Conservation (phyloP, 2,113 vertebrate species). For the Xiphorhynchus elegans region DNA sequence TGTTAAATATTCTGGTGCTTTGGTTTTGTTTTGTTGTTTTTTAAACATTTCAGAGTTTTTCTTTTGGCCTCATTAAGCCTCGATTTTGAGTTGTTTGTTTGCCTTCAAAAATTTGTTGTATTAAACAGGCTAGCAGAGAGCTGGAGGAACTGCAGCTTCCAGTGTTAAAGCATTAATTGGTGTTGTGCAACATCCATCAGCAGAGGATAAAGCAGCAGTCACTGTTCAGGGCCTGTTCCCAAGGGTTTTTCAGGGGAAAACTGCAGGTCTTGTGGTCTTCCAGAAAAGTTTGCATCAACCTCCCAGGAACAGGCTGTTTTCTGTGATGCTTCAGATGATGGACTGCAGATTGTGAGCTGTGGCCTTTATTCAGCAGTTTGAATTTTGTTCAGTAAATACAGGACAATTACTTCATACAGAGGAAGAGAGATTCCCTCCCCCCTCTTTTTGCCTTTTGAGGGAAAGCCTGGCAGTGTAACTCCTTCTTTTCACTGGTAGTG, state of each 20-base stretch:
- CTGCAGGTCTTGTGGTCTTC: not conserved
- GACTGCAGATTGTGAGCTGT: not conserved
- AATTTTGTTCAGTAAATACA: not conserved
- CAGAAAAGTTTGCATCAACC: not conserved
- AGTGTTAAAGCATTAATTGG: slow-evolving; percentile 26
- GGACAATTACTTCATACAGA: not conserved
- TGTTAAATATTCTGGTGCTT: not conserved
- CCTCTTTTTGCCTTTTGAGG: not conserved
- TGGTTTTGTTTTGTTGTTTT: not conserved
- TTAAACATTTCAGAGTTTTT: not conserved
- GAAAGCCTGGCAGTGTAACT: not conserved
- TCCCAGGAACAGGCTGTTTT: not conserved
- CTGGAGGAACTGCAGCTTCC: not conserved
- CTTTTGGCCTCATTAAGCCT: not conserved
- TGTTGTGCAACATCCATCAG: not conserved
- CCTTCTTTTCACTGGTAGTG: not conserved
- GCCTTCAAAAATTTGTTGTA: not conserved
- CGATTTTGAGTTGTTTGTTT: not conserved
- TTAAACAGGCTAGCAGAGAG: not conserved
- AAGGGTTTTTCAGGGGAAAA: not conserved
- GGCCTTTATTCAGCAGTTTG: not conserved
- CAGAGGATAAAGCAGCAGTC: not conserved
- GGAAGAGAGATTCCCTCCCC: not conserved
- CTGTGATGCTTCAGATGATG: not conserved
- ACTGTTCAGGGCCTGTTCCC: not conserved